Conservation (phyloP, 2,888 invertebrate species). For the Eupithecia pulchellata region DNA sequence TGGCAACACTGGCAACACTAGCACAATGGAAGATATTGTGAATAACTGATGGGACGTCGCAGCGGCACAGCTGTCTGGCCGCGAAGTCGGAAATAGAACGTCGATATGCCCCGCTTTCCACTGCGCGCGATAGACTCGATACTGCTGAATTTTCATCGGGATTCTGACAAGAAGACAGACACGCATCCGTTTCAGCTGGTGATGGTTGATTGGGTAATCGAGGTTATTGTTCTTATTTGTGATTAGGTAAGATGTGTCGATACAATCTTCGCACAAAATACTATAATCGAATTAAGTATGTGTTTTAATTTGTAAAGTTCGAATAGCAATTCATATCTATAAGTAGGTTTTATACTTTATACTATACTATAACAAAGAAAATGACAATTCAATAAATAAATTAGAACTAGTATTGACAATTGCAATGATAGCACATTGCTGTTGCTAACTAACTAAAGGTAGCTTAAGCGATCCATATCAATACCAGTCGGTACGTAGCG, state of each 20-base stretch:
- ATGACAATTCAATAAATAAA: no score
- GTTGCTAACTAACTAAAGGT: no score
- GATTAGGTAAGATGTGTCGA: background rate
- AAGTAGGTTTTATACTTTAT: no score
- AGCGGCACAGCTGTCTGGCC: slow-evolving; percentile 59
- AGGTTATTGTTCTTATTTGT: background rate
- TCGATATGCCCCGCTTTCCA: slow-evolving; percentile 54
- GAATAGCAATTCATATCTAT: background rate
- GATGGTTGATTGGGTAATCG: slow-evolving; percentile 8
- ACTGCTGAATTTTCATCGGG: slow-evolving; percentile 40
- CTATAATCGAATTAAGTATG: background rate
- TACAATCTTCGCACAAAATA: background rate
- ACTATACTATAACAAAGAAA: no score
- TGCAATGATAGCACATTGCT: no score
- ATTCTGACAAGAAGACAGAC: slow-evolving; percentile 16
- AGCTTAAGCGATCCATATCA: no score
- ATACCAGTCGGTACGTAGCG: no score
- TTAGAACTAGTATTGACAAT: no score
- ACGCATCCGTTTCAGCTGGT: slow-evolving; percentile 7
- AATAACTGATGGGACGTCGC: slow-evolving; percentile 66
- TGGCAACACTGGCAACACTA: slow-evolving; percentile 8
- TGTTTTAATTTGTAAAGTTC: background rate
- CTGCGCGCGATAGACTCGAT: slow-evolving; percentile 33
- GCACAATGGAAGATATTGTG: slow-evolving; percentile 59
- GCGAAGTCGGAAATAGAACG: slow-evolving; percentile 64